A percentile compares a stretch with the other conserved stretches of the same genome.
phyloP scores from a whole-genome alignment of 2,797 vertebrate species.

The Mycteria americana region DNA sequence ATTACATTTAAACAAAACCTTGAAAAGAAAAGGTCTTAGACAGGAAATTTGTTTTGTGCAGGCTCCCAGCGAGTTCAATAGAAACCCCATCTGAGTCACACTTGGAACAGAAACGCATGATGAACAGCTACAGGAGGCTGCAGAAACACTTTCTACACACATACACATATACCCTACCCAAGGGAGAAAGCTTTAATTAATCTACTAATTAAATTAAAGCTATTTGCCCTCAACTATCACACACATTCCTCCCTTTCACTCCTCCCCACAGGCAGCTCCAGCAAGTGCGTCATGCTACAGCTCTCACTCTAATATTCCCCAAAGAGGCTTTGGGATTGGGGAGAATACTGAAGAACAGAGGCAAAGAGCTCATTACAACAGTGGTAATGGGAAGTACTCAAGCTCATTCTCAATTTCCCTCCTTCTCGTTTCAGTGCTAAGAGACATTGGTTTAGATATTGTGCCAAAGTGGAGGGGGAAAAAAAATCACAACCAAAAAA shows the following conservation, averaged over 20 bases:
- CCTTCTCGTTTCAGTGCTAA: neutral
- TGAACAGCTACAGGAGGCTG: neutral
- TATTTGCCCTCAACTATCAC: constrained; percentile 30
- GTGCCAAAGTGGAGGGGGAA: neutral
- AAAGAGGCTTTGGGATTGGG: neutral
- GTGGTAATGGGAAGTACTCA: neutral
- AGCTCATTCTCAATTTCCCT: neutral
- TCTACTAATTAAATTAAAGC: constrained; percentile 68
- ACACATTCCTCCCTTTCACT: neutral
- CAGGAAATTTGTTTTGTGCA: constrained; percentile 46
- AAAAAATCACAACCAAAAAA: neutral
- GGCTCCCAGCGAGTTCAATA: constrained; percentile 12
- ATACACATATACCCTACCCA: neutral
- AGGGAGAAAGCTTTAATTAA: constrained; percentile 67
- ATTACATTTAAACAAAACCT: constrained; percentile 48
- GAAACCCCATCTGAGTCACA: constrained; percentile 40
- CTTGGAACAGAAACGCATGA: neutral
- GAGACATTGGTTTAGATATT: neutral
- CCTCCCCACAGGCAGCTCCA: neutral
- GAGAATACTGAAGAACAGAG: neutral
- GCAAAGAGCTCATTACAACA: neutral
- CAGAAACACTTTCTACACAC: neutral
- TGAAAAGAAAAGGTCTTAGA: constrained; percentile 1
- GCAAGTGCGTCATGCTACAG: neutral
- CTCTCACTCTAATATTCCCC: neutral